phyloP scores from a whole-genome alignment of 2,888 invertebrate genomes.

The Anthoptus insignis region DNA sequence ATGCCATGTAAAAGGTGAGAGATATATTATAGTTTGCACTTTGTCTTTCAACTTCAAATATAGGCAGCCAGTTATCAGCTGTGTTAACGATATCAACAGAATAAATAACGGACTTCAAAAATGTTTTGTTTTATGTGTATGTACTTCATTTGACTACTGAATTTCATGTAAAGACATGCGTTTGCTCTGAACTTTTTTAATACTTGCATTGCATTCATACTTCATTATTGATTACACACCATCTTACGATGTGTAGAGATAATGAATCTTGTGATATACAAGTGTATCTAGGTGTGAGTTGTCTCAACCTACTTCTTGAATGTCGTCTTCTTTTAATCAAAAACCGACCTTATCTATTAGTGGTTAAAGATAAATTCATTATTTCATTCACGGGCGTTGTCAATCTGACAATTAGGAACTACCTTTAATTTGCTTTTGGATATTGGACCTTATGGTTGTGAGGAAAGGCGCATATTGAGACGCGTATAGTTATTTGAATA shows the following conservation, averaged over 20 bases:
- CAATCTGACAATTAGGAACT: conserved; percentile 82
- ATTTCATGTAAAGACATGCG: no score
- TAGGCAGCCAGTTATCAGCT: not conserved
- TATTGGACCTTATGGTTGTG: conserved; percentile 64
- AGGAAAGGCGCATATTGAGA: conserved; percentile 61
- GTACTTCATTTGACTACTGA: not conserved
- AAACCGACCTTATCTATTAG: conserved; percentile 69
- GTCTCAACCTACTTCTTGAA: conserved; percentile 85
- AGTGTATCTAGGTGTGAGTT: conserved; percentile 79
- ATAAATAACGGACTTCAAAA: conserved; percentile 5
- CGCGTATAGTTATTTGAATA: conserved; percentile 59
- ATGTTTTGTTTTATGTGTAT: not conserved
- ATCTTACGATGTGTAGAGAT: conserved; percentile 65
- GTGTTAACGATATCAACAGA: conserved; percentile 5
- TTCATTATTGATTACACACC: conserved; percentile 55
- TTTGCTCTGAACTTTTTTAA: conserved; percentile 8
- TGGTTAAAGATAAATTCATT: conserved; percentile 71
- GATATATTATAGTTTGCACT: not conserved
- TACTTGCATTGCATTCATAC: conserved; percentile 43
- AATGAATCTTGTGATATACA: conserved; percentile 83
- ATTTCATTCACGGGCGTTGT: conserved; percentile 68
- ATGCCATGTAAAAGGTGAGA: not conserved
- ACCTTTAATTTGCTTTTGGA: conserved; percentile 61
- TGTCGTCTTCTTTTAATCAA: conserved; percentile 67
- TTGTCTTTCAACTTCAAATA: conserved; percentile 6